These are phyloP conservation scores for Hermetia illucens DNA, from an alignment of 1,140 invertebrate genomes.

Conservation along the genomic window DNA sequence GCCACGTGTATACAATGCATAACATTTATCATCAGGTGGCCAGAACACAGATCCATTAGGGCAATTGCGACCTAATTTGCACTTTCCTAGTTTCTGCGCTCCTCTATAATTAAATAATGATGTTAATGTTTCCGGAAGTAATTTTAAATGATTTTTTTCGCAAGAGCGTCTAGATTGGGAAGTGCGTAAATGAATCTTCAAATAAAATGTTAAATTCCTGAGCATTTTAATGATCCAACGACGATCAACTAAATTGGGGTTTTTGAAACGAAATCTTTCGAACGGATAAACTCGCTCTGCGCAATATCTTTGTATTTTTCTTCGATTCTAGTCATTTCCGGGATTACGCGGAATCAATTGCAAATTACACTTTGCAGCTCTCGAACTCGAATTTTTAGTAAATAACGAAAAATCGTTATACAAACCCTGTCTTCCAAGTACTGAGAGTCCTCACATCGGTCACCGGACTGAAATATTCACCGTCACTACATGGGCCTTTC, in stretches of 20 bases:
- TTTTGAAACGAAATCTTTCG: too few relatives aligned
- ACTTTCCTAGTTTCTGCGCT: slow-evolving; percentile 47
- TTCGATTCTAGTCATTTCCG: too few relatives aligned
- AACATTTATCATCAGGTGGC: slow-evolving; percentile 57
- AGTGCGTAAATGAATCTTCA: too few relatives aligned
- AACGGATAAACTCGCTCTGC: too few relatives aligned
- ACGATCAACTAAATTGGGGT: too few relatives aligned
- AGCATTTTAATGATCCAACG: too few relatives aligned
- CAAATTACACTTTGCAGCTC: too few relatives aligned
- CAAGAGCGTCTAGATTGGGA: too few relatives aligned
- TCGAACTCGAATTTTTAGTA: slow-evolving; percentile 5
- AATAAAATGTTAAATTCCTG: too few relatives aligned
- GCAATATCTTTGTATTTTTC: too few relatives aligned
- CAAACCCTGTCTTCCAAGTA: not conserved
- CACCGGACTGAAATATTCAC: slow-evolving; percentile 57
- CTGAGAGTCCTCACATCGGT: slow-evolving; percentile 8
- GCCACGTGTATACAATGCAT: slow-evolving; percentile 47
- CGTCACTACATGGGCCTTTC: slow-evolving; percentile 48
- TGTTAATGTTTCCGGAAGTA: slow-evolving; percentile 1
- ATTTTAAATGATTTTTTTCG: too few relatives aligned
- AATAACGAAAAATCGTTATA: not conserved
- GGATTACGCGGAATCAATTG: too few relatives aligned
- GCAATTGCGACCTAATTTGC: slow-evolving; percentile 45
- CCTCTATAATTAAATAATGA: slow-evolving; percentile 18
- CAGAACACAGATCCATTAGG: slow-evolving; percentile 48